These are phyloP conservation scores for Crossaster papposus DNA, from an alignment of 53 echinoderm and acorn worm genomes.

Conservation along the genomic window DNA sequence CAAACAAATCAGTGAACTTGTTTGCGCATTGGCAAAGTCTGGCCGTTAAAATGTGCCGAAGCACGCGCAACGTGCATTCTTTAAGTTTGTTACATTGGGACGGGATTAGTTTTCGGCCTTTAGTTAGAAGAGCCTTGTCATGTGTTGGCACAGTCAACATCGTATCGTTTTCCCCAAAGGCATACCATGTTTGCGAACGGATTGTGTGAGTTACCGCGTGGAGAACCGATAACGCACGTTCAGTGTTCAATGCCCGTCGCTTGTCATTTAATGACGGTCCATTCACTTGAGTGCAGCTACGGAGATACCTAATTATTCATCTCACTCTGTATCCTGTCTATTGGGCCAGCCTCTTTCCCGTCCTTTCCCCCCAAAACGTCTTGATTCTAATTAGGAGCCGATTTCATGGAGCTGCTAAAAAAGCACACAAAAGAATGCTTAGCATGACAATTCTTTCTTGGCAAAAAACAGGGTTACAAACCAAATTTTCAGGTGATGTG, in stretches of 20 bases:
- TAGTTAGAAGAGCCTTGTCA: not conserved
- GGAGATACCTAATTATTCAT: no score
- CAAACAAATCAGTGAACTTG: not conserved
- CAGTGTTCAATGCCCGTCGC: not conserved
- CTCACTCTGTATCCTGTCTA: no score
- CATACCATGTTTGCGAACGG: not conserved
- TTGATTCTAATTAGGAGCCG: no score
- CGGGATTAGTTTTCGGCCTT: not conserved
- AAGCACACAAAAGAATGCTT: no score
- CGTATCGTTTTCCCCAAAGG: not conserved
- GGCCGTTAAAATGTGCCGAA: not conserved
- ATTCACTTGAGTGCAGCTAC: not conserved
- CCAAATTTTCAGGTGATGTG: no score
- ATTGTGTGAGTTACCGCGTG: not conserved
- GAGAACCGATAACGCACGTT: not conserved
- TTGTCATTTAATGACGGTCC: not conserved
- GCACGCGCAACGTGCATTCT: not conserved
- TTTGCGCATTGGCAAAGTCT: not conserved
- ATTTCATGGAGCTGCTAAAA: no score
- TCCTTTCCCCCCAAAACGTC: no score
- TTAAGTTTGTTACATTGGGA: not conserved
- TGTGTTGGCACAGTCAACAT: not conserved
- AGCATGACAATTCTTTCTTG: no score
- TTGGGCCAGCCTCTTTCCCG: no score
- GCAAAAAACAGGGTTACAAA: no score